Evolutionary conservation across 2,888 invertebrate genomes (phyloP).

Genomic region (Anthophora plumipes): DNA sequence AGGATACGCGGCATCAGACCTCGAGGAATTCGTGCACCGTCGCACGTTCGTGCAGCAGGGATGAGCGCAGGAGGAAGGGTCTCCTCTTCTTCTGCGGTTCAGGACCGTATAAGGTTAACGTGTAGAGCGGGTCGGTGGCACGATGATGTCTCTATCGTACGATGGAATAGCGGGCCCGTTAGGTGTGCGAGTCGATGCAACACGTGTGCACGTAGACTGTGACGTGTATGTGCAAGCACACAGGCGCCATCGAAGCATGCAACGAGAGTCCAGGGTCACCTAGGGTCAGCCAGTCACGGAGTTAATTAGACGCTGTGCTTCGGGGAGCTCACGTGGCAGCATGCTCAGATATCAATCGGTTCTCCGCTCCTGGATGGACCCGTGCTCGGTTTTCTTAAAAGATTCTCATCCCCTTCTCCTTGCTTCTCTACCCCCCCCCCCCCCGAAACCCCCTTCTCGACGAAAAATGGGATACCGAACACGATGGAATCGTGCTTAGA

Average conservation of each 20-base stretch:
- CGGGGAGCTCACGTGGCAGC: slow-evolving; percentile 79
- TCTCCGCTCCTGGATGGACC: slow-evolving; percentile 75
- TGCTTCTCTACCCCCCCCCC: too few species aligned
- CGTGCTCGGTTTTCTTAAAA: slow-evolving; percentile 62
- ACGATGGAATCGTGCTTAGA: slow-evolving; percentile 57
- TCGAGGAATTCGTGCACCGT: slow-evolving; percentile 38
- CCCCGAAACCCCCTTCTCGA: not conserved
- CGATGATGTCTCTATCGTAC: slow-evolving; percentile 83
- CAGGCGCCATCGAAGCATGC: slow-evolving; percentile 77
- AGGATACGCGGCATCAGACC: not conserved
- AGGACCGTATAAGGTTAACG: slow-evolving; percentile 68
- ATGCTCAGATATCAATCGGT: slow-evolving; percentile 83
- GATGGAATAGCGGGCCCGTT: slow-evolving; percentile 68
- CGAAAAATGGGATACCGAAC: slow-evolving; percentile 56
- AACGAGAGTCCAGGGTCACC: slow-evolving; percentile 74
- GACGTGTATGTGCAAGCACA: slow-evolving; percentile 63
- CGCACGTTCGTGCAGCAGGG: slow-evolving; percentile 35
- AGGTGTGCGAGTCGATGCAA: slow-evolving; percentile 70
- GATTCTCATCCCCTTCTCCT: slow-evolving; percentile 22
- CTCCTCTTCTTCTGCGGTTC: slow-evolving; percentile 15
- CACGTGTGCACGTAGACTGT: slow-evolving; percentile 68
- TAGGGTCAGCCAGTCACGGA: slow-evolving; percentile 84
- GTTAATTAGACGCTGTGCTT: slow-evolving; percentile 83
- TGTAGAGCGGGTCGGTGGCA: slow-evolving; percentile 68
- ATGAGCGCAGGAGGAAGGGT: slow-evolving; percentile 17